These are phyloP conservation scores for Anolis apletophallus DNA, from an alignment of 2,797 vertebrate species.

Conservation along the genomic window DNA sequence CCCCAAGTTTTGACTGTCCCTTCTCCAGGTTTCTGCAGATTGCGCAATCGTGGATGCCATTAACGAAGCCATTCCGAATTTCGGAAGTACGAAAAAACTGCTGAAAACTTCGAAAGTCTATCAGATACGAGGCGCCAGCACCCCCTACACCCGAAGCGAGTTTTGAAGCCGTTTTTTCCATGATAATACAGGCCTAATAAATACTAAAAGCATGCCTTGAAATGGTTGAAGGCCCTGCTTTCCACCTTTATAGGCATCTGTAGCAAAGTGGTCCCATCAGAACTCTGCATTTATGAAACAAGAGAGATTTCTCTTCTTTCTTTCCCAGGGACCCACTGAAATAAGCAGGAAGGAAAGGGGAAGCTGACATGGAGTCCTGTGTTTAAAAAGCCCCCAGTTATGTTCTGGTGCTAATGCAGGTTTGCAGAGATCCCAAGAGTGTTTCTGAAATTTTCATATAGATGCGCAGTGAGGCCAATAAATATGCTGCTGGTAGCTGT, in stretches of 20 bases:
- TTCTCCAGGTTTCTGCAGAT: no score
- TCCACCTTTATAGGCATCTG: conserved; percentile 51
- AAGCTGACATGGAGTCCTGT: background rate
- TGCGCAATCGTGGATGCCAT: no score
- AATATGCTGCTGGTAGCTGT: background rate
- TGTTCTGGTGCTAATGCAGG: background rate
- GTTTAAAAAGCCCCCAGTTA: conserved; percentile 49
- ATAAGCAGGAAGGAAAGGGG: conserved; percentile 50
- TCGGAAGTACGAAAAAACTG: no score
- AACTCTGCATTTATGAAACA: conserved; percentile 52
- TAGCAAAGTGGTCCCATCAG: conserved; percentile 26
- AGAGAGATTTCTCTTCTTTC: conserved; percentile 37
- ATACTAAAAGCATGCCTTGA: conserved; percentile 20
- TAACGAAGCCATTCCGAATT: no score
- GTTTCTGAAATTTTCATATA: conserved; percentile 12
- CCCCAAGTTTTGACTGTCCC: no score
- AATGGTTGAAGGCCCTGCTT: conserved; percentile 35
- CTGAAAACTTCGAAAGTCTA: no score
- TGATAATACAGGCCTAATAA: no score
- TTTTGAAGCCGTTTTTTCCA: no score
- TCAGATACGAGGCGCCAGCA: no score
- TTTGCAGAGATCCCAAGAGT: conserved; percentile 30
- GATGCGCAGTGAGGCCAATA: conserved; percentile 9
- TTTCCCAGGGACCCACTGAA: conserved; percentile 22
- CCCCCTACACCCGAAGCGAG: no score